Evolutionary conservation across 2,888 invertebrate genomes (phyloP).

Genomic region (Alloplasta piceator): DNA sequence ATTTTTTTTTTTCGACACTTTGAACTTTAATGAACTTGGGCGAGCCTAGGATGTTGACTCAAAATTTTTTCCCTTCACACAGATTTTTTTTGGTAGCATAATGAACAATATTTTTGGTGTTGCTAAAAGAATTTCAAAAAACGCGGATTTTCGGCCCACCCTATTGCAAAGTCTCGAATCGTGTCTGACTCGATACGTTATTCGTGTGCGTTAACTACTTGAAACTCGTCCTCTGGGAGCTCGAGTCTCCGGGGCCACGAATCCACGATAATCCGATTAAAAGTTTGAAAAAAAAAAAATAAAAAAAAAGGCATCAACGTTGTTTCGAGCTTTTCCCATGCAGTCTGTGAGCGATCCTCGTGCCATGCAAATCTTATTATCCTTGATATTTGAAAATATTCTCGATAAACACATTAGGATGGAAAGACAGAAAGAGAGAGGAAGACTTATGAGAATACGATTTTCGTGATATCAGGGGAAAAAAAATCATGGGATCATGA

Average conservation of each 20-base stretch:
- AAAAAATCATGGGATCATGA: slow-evolving; percentile 41
- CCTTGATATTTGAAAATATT: not conserved
- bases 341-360: not conserved
- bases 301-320: slow-evolving; percentile 23
- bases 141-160: no score
- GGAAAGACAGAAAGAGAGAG: slow-evolving; percentile 9
- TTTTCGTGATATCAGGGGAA: not conserved
- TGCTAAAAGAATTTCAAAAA: no score
- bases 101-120: no score
- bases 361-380: not conserved
- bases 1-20: no score
- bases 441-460: not conserved
- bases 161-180: slow-evolving; percentile 30
- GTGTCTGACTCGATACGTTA: slow-evolving; percentile 36
- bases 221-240: slow-evolving; percentile 10
- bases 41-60: no score
- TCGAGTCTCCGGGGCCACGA: not conserved
- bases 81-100: no score
- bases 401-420: not conserved
- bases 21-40: no score
- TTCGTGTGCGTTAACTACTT: slow-evolving; percentile 37
- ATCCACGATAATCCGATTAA: slow-evolving; percentile 30
- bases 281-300: slow-evolving; percentile 21
- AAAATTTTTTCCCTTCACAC: no score
- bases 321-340: slow-evolving; percentile 17